Conservation (phyloP, 2,797 vertebrate species). For the Echiichthys vipera region DNA sequence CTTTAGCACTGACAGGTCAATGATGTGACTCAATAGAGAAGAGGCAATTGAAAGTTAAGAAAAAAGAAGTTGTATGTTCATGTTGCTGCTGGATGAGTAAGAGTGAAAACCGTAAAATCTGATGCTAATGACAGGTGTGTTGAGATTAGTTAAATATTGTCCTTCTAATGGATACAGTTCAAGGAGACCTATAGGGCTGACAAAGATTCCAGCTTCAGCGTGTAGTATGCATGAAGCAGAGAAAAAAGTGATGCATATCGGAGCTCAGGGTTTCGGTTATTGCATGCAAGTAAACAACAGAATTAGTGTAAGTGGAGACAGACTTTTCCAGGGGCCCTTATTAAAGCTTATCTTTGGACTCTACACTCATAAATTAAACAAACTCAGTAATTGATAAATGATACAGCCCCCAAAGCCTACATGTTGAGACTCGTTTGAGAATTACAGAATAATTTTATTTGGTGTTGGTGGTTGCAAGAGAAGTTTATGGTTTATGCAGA, state of each 20-base stretch:
- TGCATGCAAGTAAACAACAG: neutral
- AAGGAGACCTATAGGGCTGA: neutral
- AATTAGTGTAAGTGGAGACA: conserved; percentile 1
- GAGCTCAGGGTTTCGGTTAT: neutral
- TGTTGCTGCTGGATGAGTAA: neutral
- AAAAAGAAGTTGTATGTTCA: neutral
- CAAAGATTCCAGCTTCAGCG: neutral
- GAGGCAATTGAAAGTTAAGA: neutral
- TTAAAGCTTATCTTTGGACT: conserved; percentile 7
- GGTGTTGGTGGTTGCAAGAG: conserved; percentile 8
- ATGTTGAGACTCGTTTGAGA: neutral
- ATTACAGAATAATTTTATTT: conserved; percentile 6
- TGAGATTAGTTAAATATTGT: neutral
- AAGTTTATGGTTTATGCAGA: conserved; percentile 9
- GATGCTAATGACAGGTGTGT: neutral
- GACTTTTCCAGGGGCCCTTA: neutral
- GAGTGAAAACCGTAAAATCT: neutral
- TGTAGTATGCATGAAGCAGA: neutral
- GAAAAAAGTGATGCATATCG: neutral
- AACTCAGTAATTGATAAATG: conserved; percentile 11
- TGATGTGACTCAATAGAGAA: conserved; percentile 18
- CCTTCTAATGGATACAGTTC: neutral
- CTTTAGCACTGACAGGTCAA: neutral
- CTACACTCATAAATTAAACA: conserved; percentile 16
- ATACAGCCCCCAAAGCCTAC: neutral